These are phyloP conservation scores for Heliconius congener DNA, from an alignment of 1,140 invertebrate genomes.

Conservation along the genomic window DNA sequence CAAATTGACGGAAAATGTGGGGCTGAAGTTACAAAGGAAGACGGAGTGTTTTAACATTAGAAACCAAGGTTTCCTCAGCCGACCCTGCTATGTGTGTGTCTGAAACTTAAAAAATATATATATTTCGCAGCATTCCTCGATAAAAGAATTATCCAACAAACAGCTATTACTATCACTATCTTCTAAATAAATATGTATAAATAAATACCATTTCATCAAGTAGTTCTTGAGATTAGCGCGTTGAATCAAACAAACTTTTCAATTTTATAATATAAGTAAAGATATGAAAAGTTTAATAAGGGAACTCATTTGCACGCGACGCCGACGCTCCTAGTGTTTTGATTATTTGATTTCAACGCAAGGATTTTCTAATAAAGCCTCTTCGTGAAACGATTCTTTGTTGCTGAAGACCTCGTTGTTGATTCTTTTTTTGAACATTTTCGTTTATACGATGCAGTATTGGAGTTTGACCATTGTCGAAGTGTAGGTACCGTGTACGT, in stretches of 20 bases:
- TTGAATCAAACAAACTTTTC: too few relatives aligned
- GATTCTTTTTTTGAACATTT: not conserved
- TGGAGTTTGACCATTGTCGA: not conserved
- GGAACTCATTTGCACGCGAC: constrained; percentile 47
- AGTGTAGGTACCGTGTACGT: not conserved
- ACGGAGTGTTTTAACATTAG: too few relatives aligned
- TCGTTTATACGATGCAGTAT: not conserved
- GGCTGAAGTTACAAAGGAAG: too few relatives aligned
- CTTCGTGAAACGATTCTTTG: constrained; percentile 7
- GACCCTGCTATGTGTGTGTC: too few relatives aligned
- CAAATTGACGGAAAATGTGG: too few relatives aligned
- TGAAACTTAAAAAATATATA: too few relatives aligned
- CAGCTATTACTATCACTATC: too few relatives aligned
- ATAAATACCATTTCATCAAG: constrained; percentile 20
- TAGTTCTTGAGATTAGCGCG: not conserved
- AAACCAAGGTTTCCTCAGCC: too few relatives aligned
- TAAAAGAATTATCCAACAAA: too few relatives aligned
- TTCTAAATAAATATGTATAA: too few relatives aligned
- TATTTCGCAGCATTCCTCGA: too few relatives aligned
- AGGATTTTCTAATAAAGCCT: constrained; percentile 31
- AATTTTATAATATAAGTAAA: too few relatives aligned
- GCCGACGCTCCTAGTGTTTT: constrained; percentile 37
- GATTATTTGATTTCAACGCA: constrained; percentile 26
- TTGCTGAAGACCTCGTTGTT: not conserved
- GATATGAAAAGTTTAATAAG: constrained; percentile 44